phyloP scores from a whole-genome alignment of 2,888 invertebrate species.

The Chaitophorus viminalis region DNA sequence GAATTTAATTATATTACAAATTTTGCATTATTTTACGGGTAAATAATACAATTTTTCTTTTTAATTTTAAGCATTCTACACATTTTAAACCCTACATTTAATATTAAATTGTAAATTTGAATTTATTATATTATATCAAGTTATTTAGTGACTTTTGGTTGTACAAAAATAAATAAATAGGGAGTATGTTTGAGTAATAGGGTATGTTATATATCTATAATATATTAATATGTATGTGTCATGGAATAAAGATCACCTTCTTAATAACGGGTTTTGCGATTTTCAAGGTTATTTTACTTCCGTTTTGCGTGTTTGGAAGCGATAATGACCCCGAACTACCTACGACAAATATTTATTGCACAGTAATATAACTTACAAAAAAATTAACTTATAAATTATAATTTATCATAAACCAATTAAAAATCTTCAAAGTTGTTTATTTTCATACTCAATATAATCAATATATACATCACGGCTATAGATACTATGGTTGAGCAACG shows the following conservation, averaged over 20 bases:
- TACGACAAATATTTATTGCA: slow-evolving; percentile 6
- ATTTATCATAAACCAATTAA: not conserved
- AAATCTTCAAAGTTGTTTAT: not conserved
- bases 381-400: not conserved
- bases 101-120: not conserved
- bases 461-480: too few relatives aligned
- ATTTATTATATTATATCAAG: not conserved
- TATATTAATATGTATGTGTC: not conserved
- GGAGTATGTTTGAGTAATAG: not conserved
- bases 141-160: not conserved
- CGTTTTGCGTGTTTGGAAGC: not conserved
- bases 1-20: not conserved
- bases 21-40: not conserved
- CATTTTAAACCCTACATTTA: too few relatives aligned
- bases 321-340: slow-evolving; percentile 45
- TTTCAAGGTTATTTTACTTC: slow-evolving; percentile 50
- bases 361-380: not conserved
- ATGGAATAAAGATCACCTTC: slow-evolving; percentile 33
- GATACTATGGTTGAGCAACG: too few relatives aligned
- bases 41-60: too few relatives aligned
- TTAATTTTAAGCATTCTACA: too few relatives aligned
- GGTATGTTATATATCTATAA: not conserved
- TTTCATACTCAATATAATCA: too few relatives aligned
- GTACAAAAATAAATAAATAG: not conserved
- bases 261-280: slow-evolving; percentile 43